phyloP scores from a whole-genome alignment of 2,888 invertebrate species.

The Apodemia duryi region DNA sequence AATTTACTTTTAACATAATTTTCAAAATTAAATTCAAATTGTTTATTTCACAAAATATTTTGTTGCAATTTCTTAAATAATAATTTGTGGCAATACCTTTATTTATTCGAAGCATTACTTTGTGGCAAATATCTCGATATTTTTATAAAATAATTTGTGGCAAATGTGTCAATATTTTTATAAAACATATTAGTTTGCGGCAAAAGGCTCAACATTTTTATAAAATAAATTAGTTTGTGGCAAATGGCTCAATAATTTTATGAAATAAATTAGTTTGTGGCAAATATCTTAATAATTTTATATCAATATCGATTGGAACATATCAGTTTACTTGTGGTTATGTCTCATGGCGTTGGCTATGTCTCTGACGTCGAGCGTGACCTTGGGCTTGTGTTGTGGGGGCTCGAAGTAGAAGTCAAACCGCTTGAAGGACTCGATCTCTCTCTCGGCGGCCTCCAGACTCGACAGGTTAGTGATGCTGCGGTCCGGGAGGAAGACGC shows the following conservation, averaged over 20 bases:
- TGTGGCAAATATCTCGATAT: not conserved
- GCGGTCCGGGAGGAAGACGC: conserved; percentile 90
- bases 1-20: too few species aligned
- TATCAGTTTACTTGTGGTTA: conserved; percentile 30
- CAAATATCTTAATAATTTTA: not conserved
- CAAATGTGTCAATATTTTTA: too few species aligned
- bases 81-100: too few species aligned
- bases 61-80: too few species aligned
- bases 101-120: too few species aligned
- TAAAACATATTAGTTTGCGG: too few species aligned
- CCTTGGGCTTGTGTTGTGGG: conserved; percentile 83
- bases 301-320: not conserved
- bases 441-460: conserved; percentile 88
- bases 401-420: conserved; percentile 92
- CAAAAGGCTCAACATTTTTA: not conserved
- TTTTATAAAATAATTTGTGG: not conserved
- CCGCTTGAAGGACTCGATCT: conserved; percentile 92
- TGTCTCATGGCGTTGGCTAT: conserved; percentile 46
- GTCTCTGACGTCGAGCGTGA: conserved; percentile 42
- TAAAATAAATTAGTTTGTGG: not conserved
- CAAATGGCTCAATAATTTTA: too few species aligned
- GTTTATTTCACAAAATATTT: too few species aligned
- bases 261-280: too few species aligned
- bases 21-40: too few species aligned
- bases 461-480: conserved; percentile 87